Percentiles rank a stretch among this genome's conserved stretches.
Evolutionary conservation across 2,797 vertebrate species (phyloP).

Genomic region (Garrulus glandarius): DNA sequence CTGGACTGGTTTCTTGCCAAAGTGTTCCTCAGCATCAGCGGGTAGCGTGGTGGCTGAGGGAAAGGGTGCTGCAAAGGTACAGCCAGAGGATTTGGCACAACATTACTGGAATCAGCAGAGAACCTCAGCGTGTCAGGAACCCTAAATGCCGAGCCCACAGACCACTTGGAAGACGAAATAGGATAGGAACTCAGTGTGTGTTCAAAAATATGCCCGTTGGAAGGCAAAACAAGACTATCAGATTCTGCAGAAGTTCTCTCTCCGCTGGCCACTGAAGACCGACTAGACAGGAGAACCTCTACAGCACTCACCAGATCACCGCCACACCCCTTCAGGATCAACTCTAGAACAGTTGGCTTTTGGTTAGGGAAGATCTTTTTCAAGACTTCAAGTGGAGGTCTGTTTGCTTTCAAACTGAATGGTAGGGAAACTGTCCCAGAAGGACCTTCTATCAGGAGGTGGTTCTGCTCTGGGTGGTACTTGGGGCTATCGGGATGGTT

Average conservation of each 20-base stretch:
- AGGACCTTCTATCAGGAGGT: slow-evolving; percentile 88
- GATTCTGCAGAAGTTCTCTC: slow-evolving; percentile 79
- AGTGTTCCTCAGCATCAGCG: slow-evolving; percentile 91
- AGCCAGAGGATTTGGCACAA: slow-evolving; percentile 81
- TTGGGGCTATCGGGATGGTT: slow-evolving; percentile 81
- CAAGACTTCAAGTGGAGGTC: slow-evolving; percentile 92
- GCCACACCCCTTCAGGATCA: slow-evolving; percentile 92
- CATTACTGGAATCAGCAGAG: slow-evolving; percentile 81
- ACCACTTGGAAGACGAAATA: slow-evolving; percentile 93
- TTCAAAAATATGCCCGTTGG: slow-evolving; percentile 90
- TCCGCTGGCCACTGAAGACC: slow-evolving; percentile 70
- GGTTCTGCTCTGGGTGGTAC: slow-evolving; percentile 82
- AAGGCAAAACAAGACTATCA: slow-evolving; percentile 83
- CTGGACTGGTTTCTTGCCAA: slow-evolving; percentile 87
- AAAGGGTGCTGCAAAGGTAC: slow-evolving; percentile 92
- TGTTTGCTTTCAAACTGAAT: slow-evolving; percentile 89
- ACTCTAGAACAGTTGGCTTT: slow-evolving; percentile 91
- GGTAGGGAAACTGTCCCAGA: slow-evolving; percentile 89
- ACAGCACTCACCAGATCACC: slow-evolving; percentile 95
- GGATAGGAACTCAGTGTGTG: slow-evolving; percentile 89
- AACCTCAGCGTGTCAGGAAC: slow-evolving; percentile 92
- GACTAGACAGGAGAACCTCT: slow-evolving; percentile 93
- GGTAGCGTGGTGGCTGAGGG: slow-evolving; percentile 91
- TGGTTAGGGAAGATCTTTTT: slow-evolving; percentile 96
- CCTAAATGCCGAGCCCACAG: slow-evolving; percentile 93